Evolutionary conservation across 1,140 invertebrate genomes (phyloP), one percentile per base, ranked within the genome.

Genomic region (Phortica variegata): DNA sequence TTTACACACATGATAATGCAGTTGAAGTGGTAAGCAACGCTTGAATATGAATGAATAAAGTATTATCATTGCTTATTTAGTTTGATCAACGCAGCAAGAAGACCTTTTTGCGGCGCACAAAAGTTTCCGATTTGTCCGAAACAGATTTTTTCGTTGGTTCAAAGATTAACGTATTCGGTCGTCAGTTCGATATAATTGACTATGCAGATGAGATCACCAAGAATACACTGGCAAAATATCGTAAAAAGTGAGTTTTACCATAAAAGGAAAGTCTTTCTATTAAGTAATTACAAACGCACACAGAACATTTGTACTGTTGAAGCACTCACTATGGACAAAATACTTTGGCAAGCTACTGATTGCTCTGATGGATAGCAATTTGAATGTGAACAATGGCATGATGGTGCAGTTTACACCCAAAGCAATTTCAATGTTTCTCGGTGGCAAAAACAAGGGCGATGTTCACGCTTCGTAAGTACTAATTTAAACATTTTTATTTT

Each of bases 271-370:
- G 38, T 8, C n/a, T n/a, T n/a, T n/a, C n/a, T n/a, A n/a, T n/a
- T n/a, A n/a, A n/a, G n/a, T 13, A 12, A 39, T 33, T 13, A n/a
- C 21, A 23, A 37, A 23, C n/a, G 3, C 16, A 12, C 81, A 33
- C 59, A 88, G 90, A 60, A 87, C 88, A n/a, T 87, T 88, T 78
- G 83, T 82, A 7, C 77, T 93, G 50, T 80, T 93, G 3, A 91
- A 91, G 72, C 85, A 88, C 21, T 79, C 87, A 55, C 80, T 82
- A 17, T 77, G 86, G n/a, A 76, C 81, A 12, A 68, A 68, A 38
- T 84, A 85, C 66, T 80, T 86, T 54, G 89, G 90, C n/a, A 83
- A 85, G 60, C 87, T 93, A 48, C 56, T 93, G 2, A 83, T 83
- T 50, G 66, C 79, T 16, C 81, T 93, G 16, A 77, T 80, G 60